These are phyloP conservation scores for Noturus placidus DNA, from an alignment of 2,113 vertebrate species.

Conservation along the genomic window DNA sequence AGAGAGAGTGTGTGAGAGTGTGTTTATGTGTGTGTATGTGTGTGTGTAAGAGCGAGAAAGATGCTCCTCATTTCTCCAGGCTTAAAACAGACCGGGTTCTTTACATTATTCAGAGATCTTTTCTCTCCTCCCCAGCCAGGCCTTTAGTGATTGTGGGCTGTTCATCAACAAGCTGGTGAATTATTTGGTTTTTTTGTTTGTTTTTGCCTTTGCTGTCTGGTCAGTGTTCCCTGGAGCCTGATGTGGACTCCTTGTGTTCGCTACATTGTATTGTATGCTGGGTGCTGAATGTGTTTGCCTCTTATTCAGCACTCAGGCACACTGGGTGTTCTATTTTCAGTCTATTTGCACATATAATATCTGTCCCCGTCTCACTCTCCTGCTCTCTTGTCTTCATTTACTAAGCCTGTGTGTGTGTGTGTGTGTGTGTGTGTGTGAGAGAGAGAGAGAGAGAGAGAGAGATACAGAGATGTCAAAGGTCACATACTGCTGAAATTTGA, in stretches of 20 bases:
- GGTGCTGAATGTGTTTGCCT: conserved; percentile 20
- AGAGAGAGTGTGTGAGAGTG: neutral
- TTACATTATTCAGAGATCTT: neutral
- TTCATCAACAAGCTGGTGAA: conserved; percentile 8
- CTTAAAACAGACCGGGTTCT: neutral
- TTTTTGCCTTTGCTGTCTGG: conserved; percentile 28
- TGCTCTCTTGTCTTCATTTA: neutral
- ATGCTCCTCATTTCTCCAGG: neutral
- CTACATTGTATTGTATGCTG: neutral
- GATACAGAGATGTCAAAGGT: conserved; percentile 5
- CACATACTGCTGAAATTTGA: conserved; percentile 16
- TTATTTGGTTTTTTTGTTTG: conserved; percentile 3
- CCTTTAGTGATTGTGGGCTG: neutral
- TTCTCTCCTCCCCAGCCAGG: neutral
- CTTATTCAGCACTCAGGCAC: conserved; percentile 32
- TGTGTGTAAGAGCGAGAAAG: neutral
- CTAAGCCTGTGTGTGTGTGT: neutral
- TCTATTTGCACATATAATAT: conserved; percentile 41
- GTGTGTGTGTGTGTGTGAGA: neutral
- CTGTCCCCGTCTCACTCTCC: conserved; percentile 39
- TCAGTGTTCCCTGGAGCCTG: conserved; percentile 19
- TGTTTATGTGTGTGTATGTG: neutral
- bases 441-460: neutral
- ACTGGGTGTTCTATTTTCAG: conserved; percentile 34
- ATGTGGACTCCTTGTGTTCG: neutral